phyloP scores from a whole-genome alignment of 2,888 invertebrate genomes.

The Cantharis nigra region DNA sequence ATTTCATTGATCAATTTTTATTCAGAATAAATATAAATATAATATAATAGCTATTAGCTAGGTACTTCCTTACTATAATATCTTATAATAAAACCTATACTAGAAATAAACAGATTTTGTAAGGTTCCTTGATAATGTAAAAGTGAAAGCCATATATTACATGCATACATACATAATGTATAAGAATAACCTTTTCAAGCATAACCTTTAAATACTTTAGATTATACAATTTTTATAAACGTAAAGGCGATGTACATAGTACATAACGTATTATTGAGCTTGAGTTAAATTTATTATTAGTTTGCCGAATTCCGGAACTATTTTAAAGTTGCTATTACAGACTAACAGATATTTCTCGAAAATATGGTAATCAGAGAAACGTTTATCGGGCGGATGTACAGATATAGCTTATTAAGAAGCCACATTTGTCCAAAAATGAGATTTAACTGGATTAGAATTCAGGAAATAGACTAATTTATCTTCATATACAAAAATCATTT shows the following conservation, averaged over 20 bases:
- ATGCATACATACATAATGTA: too few species aligned
- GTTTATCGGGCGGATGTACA: not conserved
- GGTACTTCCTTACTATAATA: not conserved
- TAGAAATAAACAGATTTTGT: not conserved
- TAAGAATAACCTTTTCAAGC: not conserved
- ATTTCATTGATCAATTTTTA: too few species aligned
- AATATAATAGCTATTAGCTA: too few species aligned
- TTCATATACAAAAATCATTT: too few species aligned
- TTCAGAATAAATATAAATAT: too few species aligned
- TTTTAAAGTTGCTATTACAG: not conserved
- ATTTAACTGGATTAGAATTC: too few species aligned
- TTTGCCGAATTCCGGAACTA: not conserved
- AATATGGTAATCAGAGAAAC: not conserved
- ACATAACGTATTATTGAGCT: not conserved
- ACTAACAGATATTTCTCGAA: not conserved
- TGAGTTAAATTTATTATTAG: not conserved
- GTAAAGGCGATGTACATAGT: not conserved
- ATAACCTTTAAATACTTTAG: not conserved
- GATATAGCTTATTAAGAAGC: too few species aligned
- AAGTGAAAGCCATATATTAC: not conserved
- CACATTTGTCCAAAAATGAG: too few species aligned
- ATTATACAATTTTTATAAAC: not conserved
- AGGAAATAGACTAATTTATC: too few species aligned
- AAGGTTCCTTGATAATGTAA: not conserved
- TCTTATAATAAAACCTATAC: too few species aligned